Evolutionary conservation across 2,888 invertebrate species (phyloP).

Genomic region (Proisotoma minuta): DNA sequence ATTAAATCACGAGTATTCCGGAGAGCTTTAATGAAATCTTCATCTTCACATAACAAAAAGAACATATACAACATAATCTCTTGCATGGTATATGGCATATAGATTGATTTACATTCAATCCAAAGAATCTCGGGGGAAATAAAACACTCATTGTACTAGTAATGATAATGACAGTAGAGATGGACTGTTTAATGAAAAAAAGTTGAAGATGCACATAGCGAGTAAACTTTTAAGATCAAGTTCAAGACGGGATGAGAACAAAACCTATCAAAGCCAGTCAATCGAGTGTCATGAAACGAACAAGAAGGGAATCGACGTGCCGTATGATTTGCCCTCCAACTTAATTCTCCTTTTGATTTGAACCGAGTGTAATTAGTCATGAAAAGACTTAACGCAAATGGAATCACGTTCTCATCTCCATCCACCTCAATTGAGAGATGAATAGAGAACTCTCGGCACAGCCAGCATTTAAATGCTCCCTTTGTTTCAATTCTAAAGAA

Average conservation of each 20-base stretch:
- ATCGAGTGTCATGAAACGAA: not conserved
- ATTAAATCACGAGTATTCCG: no score
- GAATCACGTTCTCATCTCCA: slow-evolving; percentile 33
- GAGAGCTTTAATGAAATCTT: no score
- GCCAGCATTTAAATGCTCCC: slow-evolving; percentile 7
- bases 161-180: no score
- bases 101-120: no score
- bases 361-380: slow-evolving; percentile 40
- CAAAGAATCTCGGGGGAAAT: no score
- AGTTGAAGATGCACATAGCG: not conserved
- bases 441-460: slow-evolving; percentile 1
- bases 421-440: not conserved
- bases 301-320: slow-evolving; percentile 20
- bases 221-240: not conserved
- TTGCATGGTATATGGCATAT: no score
- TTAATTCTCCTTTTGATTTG: slow-evolving; percentile 35
- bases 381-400: slow-evolving; percentile 36
- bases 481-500: slow-evolving; percentile 9
- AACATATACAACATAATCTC: no score
- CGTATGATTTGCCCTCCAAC: slow-evolving; percentile 35
- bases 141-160: no score
- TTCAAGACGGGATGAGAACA: not conserved
- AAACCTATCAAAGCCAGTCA: no score
- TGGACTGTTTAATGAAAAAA: not conserved
- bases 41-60: no score